Evolutionary conservation across 2,888 invertebrate genomes (phyloP), one percentile per base, ranked within the genome.

Genomic region (Lasius platythorax): DNA sequence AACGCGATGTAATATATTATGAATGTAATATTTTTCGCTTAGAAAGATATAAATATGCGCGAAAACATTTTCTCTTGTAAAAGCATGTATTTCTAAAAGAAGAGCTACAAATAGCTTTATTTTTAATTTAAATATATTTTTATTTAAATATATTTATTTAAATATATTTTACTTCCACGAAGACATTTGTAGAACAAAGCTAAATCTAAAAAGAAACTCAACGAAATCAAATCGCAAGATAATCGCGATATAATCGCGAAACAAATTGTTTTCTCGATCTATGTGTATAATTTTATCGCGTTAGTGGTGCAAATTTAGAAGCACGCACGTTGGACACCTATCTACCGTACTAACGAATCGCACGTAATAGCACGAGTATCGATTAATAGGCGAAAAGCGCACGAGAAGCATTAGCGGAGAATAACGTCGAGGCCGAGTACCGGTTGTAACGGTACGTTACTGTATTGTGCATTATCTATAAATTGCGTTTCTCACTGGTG

Each of bases 381-480:
- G 43, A 72, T 85, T 85, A 58, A 46, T 61, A 75, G 33, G 56
- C 61, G 82, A 85, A 68, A 87, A 46, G 82, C 87, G 58, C 81
- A 53, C 66, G 85, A 82, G 63, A 83, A 73, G 12, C 46, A 83
- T 73, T 85, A 30, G 66, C 58, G 74, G 74, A 66, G 70, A 82
- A 83, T 79, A 81, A 81, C 79, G 53, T 46, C 53, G 86, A 88
- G 87, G 46, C 64, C 63, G 85, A 87, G 85, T 87, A 86, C 87
- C 89, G 87, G 85, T 88, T 85, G 84, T 72, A 87, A 87, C 86
- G 86, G 88, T 87, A 85, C 85, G 87, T 81, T 72, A 72, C 84
- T 81, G 83, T 87, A 88, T 88, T 84, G 85, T 88, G 87, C 85
- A 88, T 88, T 87, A 89, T 87, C 88, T 83, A 82, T 82, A 86